phyloP scores from a whole-genome alignment of 2,797 vertebrate genomes.

The Chelmon rostratus region DNA sequence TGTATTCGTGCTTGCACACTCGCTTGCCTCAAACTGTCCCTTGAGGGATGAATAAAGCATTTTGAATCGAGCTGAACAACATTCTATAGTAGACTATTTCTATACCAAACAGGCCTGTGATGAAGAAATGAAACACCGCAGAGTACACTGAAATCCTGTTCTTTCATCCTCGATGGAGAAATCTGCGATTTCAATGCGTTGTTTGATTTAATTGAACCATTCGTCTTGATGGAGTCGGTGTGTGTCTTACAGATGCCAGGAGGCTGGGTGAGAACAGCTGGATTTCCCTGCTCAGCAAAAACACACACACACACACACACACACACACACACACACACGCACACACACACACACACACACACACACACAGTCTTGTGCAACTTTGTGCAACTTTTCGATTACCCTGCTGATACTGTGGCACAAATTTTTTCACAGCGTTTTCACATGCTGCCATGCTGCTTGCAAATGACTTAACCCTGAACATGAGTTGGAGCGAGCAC shows the following conservation, averaged over 20 bases:
- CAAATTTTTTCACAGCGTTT: constrained; percentile 5
- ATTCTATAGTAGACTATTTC: neutral
- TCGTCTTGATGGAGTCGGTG: constrained; percentile 32
- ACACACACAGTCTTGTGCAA: neutral
- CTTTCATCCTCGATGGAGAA: constrained; percentile 1
- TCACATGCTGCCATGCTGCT: constrained; percentile 24
- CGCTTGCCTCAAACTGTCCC: neutral
- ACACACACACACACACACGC: neutral
- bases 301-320: neutral
- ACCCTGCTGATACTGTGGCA: constrained; percentile 31
- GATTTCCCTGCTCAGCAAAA: constrained; percentile 19
- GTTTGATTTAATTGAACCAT: constrained; percentile 38
- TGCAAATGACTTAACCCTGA: constrained; percentile 41
- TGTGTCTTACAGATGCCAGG: constrained; percentile 47
- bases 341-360: constrained; percentile 9
- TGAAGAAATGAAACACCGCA: constrained; percentile 20
- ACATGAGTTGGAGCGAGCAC: constrained; percentile 3
- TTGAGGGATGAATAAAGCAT: neutral
- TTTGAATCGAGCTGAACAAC: neutral
- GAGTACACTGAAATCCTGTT: neutral
- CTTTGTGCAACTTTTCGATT: too few relatives aligned
- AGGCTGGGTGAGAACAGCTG: constrained; percentile 40
- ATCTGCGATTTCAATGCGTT: constrained; percentile 26
- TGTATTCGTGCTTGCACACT: constrained; percentile 4
- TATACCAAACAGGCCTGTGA: constrained; percentile 5